Base-by-base conservation (phyloP, 2,888 invertebrate genomes). In the Chloroclystis v-ata region DNA sequence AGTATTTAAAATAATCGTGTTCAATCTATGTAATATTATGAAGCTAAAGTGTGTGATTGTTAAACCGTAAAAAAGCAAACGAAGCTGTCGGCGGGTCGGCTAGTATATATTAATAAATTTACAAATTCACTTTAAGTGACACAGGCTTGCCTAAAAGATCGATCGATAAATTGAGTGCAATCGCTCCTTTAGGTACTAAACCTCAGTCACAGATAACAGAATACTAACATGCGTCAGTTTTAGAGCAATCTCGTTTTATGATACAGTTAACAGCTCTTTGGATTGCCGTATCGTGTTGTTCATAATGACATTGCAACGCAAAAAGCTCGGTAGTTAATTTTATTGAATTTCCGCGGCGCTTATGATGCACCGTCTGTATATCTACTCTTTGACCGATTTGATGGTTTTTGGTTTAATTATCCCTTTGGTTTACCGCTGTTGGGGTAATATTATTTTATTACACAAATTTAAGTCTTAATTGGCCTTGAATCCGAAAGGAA, bases 161-260 rank as follows among this genome's bases (percentile, higher is more conserved):
- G 47, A 58, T 20, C 59, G 64, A 68, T 78, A 77, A 78, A 78
- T 73, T 68, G 74, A 63, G 65, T 60, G 72, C 75, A 74, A 77
- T 76, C 69, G 54, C 61, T 54, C 57, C 53, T 79, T 72, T 73
- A 75, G n/a, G n/a, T n/a, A n/a, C n/a, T n/a, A n/a, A n/a, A n/a
- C n/a, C n/a, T n/a, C n/a, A n/a, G n/a, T n/a, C n/a, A n/a, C n/a
- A n/a, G n/a, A n/a, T n/a, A n/a, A n/a, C n/a, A n/a, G n/a, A n/a
- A n/a, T n/a, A n/a, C n/a, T 72, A 67, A 56, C 72, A 52, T n/a
- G n/a, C 68, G 63, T 65, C 54, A 39, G 54, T 57, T 59, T 54
- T 54, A 61, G 62, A 65, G 60, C 64, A 61, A 62, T 53, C 57
- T 54, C 43, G 57, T 52, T 75, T 72, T 73, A 75, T 67, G 45